These are phyloP conservation scores for Huso huso DNA, from an alignment of 2,797 vertebrate species.

Conservation along the genomic window DNA sequence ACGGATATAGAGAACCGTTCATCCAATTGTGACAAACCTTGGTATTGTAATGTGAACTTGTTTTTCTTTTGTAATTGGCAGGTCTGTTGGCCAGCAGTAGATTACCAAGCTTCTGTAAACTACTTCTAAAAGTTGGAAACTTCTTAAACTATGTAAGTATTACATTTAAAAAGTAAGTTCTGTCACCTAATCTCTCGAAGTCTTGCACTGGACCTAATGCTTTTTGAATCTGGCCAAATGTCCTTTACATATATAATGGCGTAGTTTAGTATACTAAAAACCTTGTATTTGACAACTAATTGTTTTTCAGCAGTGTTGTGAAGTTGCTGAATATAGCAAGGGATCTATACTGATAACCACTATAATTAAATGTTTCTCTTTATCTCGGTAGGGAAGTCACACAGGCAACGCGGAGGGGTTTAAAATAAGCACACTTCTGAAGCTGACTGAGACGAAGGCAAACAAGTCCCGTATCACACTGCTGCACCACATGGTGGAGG, in stretches of 20 bases:
- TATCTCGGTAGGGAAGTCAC: conserved; percentile 79
- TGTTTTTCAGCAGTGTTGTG: neutral
- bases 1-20: no score
- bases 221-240: no score
- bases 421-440: conserved; percentile 90
- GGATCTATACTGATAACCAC: neutral
- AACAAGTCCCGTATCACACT: conserved; percentile 90
- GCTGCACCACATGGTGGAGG: conserved; percentile 93
- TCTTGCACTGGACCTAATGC: no score
- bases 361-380: neutral
- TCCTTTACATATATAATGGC: no score
- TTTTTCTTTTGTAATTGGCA: conserved; percentile 33
- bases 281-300: neutral
- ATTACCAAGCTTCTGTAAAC: conserved; percentile 80
- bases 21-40: no score
- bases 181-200: no score
- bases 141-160: conserved; percentile 91
- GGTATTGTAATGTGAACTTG: no score
- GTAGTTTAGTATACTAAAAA: neutral
- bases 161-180: neutral
- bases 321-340: neutral
- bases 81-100: conserved; percentile 71
- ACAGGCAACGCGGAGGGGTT: conserved; percentile 91
- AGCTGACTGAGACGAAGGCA: conserved; percentile 90
- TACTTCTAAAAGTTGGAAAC: conserved; percentile 93